Percentiles rank a stretch among this genome's conserved stretches.
Conservation (phyloP, 2,888 invertebrate genomes). For the Anarsia innoxiella region DNA sequence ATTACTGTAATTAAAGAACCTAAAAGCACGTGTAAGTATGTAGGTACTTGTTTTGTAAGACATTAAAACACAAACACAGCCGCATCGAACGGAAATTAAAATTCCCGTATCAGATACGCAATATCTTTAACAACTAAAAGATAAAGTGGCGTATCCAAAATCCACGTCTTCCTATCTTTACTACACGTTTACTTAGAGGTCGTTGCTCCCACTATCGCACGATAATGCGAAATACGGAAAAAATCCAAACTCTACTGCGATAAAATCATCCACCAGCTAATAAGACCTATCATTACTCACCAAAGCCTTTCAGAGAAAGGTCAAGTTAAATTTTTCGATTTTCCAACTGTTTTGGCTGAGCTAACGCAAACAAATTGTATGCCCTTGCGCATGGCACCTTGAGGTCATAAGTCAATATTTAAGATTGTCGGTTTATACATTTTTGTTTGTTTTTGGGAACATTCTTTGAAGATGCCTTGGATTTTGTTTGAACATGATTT, state of each 20-base stretch:
- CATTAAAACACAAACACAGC: no score
- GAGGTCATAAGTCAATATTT: constrained; percentile 2
- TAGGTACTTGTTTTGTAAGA: no score
- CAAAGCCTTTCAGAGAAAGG: constrained; percentile 18
- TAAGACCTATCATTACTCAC: constrained; percentile 29
- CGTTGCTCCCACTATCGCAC: constrained; percentile 59
- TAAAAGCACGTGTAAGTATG: no score
- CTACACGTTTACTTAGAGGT: constrained; percentile 50
- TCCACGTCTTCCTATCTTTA: constrained; percentile 35
- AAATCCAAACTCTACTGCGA: constrained; percentile 53
- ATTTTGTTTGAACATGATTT: background rate
- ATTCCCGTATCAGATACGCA: no score
- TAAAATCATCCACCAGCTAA: no score
- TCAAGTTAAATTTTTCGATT: no score
- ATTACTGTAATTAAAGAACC: no score
- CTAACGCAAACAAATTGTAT: constrained; percentile 1
- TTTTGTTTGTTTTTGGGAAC: background rate
- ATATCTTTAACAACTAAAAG: no score
- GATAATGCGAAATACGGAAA: constrained; percentile 64
- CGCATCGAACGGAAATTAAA: no score
- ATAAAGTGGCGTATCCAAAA: no score
- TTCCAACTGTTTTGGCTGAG: background rate
- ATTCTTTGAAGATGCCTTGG: background rate
- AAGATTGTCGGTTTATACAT: background rate
- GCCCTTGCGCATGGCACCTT: background rate